Base-by-base conservation (phyloP, 2,113 vertebrate species). In the Mola mola region DNA sequence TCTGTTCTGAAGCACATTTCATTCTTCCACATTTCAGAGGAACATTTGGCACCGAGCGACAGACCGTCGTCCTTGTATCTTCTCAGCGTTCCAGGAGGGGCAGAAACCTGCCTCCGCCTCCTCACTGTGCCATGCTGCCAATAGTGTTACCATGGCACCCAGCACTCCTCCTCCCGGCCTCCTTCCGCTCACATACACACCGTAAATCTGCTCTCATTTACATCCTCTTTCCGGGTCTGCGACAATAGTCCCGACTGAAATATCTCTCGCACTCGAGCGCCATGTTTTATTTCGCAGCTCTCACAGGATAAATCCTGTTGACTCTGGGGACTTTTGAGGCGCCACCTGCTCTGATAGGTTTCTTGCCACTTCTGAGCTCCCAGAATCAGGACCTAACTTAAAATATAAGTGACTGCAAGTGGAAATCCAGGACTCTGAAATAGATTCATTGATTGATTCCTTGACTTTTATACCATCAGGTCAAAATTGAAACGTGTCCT, bases 81-180 rank as follows among this genome's bases (percentile, higher is more conserved):
- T 75, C 75, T 55, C 74, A 33, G 38, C 67, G 72, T 83, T 60
- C 79, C 83, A 82, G 62, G 51, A 65, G 31, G 69, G 61, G 24
- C 64, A 69, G 79, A 83, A 74, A 84, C 73, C 79, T 60, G 53
- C 66, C 25, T 66, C 69, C 61, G 52, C 70, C 76, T 75, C 50
- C 60, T 74, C 68, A 8, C 58, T 42, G 40, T 53, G 72, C 43
- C 53, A 64, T 24, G 46, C 74, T 80, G 80, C 80, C 78, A 88
- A 65, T 11, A 59, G 34, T 64, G 85, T 90, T 86, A 48, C 88
- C 84, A 89, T 88, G 82, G 79, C 68, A 74, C 62, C 82, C n/a
- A 63, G 69, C 69, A 65, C 67, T 70, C 60, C 7, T n/a, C 50
- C 12, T 9, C 15, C 17, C 21, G 8, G 36, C 38, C 38, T 60